Evolutionary conservation across 2,888 invertebrate genomes (phyloP).

Genomic region (Leucoma salicis): DNA sequence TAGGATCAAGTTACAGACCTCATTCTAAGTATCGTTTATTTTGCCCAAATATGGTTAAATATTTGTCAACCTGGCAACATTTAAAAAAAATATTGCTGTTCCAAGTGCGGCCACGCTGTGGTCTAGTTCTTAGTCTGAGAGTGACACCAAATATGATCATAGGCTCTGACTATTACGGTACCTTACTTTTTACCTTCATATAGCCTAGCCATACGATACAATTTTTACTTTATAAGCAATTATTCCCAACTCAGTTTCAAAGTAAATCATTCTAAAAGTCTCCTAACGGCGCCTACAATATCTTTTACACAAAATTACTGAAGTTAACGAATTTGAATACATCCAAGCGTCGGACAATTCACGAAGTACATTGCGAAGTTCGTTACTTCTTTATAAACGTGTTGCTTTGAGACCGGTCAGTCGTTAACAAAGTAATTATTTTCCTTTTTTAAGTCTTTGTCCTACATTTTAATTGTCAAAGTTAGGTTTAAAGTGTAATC

Average conservation of each 20-base stretch:
- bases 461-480: constrained; percentile 71
- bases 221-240: constrained; percentile 5
- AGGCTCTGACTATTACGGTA: too few relatives aligned
- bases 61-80: too few relatives aligned
- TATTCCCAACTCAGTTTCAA: constrained; percentile 11
- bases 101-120: too few relatives aligned
- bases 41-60: too few relatives aligned
- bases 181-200: too few relatives aligned
- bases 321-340: constrained; percentile 23
- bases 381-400: constrained; percentile 21
- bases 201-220: not conserved
- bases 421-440: constrained; percentile 73
- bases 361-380: constrained; percentile 34
- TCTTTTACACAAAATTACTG: constrained; percentile 14
- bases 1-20: too few relatives aligned
- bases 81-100: too few relatives aligned
- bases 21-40: too few relatives aligned
- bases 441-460: constrained; percentile 61
- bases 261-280: constrained; percentile 15
- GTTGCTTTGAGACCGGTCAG: constrained; percentile 43
- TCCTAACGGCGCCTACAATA: constrained; percentile 10
- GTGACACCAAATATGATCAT: too few relatives aligned
- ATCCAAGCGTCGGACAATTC: constrained; percentile 8
- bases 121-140: too few relatives aligned
- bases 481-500: constrained; percentile 56